Base-by-base conservation (phyloP, 2,888 invertebrate species). In the Conchocele bisecta region DNA sequence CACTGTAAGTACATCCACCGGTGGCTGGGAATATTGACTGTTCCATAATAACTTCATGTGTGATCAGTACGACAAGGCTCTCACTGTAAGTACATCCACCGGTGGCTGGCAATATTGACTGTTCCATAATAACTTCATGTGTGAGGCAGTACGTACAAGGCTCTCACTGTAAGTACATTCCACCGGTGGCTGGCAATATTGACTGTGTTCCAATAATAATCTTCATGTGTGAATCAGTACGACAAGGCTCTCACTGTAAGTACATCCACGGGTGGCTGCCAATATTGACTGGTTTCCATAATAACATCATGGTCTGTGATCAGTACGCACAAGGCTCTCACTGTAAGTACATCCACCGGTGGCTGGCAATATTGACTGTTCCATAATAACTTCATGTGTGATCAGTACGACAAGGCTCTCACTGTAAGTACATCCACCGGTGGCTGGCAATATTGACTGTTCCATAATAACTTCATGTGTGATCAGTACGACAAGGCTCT, bases 181-280 rank as follows among this genome's bases (percentile, higher is more conserved):
- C 20, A 60, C 50, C 13, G 31, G 24, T 42, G n/a, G 11, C 37
- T 35, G 37, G 11, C 11, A 11, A 35, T 35, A 35, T 35, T 11
- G 37, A 35, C 11, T 11, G 11, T 35, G n/a, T n/a, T n/a, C n/a
- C n/a, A n/a, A n/a, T n/a, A n/a, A n/a, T n/a, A n/a, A n/a, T n/a
- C n/a, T 35, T 35, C 11, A n/a, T 11, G 37, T 35, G 13, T 11
- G 13, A n/a, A 81, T 41, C 24, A 83, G 3, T 86, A 81, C 74
- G 79, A 79, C 26, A 77, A 70, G 48, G 86, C 86, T 15, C 79
- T 86, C 22, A 77, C 83, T 82, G 85, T 86, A 64, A 60, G 37
- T 22, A 3, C 20, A 2, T 39, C 22, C 20, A 60, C 50, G 6
- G 31, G 24, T 42, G n/a, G 11, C 37, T 35, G 37, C 37, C 11